phyloP scores from a whole-genome alignment of 2,888 invertebrate genomes.

The Orthonevra nobilis region DNA sequence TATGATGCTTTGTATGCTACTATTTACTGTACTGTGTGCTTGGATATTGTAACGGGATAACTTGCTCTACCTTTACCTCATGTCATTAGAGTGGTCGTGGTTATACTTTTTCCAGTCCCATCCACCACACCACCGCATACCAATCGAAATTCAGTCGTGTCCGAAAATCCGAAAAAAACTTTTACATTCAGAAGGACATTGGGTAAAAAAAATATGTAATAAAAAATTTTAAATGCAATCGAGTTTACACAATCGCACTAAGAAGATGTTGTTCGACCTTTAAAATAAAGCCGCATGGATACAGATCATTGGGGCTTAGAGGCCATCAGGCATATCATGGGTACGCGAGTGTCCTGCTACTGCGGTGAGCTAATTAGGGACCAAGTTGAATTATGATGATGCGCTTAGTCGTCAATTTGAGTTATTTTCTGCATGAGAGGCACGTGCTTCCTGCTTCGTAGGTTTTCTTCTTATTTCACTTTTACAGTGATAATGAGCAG shows the following conservation, averaged over 20 bases:
- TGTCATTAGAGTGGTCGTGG: slow-evolving; percentile 35
- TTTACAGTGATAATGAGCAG: slow-evolving; percentile 3
- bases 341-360: no score
- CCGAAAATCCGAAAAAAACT: slow-evolving; percentile 8
- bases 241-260: not conserved
- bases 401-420: slow-evolving; percentile 52
- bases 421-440: slow-evolving; percentile 45
- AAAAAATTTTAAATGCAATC: slow-evolving; percentile 7
- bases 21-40: slow-evolving; percentile 7
- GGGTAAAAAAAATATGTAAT: not conserved
- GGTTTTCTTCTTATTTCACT: not conserved
- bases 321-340: slow-evolving; percentile 8
- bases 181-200: not conserved
- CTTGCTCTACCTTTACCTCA: slow-evolving; percentile 49
- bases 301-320: not conserved
- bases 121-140: no score
- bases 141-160: not conserved
- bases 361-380: slow-evolving; percentile 46
- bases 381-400: slow-evolving; percentile 46
- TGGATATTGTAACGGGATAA: slow-evolving; percentile 43
- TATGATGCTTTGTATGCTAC: not conserved
- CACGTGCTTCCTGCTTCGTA: slow-evolving; percentile 21
- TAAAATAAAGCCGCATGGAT: not conserved
- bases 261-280: not conserved
- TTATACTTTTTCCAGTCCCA: no score